Base-by-base conservation (phyloP, 2,113 vertebrate species). In the Perognathus longimembris region DNA sequence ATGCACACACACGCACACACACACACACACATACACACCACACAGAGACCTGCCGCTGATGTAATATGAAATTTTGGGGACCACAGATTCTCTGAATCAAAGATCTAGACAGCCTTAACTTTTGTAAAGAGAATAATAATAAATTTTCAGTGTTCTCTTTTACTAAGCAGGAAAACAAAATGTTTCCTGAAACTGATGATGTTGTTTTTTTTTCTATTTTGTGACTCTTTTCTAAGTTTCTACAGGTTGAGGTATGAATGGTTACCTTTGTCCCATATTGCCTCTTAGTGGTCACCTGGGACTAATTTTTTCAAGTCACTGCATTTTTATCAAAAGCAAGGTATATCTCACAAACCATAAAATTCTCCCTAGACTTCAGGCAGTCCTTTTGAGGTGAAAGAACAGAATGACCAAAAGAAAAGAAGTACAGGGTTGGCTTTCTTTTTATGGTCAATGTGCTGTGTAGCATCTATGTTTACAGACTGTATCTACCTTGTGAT, bases 401-500 rank as follows among this genome's bases (percentile, higher is more conserved):
- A 97, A 92, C 91, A 97, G 95, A 94, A 96, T 97, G 94, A 97
- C 97, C 97, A 97, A 98, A 97, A 98, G 97, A 97, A 98, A 98
- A 98, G 97, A 98, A 98, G 96, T 97, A 98, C 97, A 98, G 98
- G 98, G 97, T 54, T 98, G 97, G 93, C 96, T 98, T 98, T 95
- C 97, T 95, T 96, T 97, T 92, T 26, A 76, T 98, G 97, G 96
- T 97, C 98, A 97, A 97, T 96, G 97, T 98, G 98, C 98, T 98
- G 97, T 98, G 98, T 97, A 96, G 97, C 98, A 96, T 97, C 95
- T 96, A 96, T 97, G 98, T 98, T 98, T 98, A 98, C 98, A 98
- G 96, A 98, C 97, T 90, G 97, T 97, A 96, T 97, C 96, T 98
- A 95, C 97, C 98, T 98, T 98, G 98, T 98, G 97, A 97, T 97